Conservation (phyloP, 1,140 invertebrate species). For the Mycetomoellerius zeteki region DNA sequence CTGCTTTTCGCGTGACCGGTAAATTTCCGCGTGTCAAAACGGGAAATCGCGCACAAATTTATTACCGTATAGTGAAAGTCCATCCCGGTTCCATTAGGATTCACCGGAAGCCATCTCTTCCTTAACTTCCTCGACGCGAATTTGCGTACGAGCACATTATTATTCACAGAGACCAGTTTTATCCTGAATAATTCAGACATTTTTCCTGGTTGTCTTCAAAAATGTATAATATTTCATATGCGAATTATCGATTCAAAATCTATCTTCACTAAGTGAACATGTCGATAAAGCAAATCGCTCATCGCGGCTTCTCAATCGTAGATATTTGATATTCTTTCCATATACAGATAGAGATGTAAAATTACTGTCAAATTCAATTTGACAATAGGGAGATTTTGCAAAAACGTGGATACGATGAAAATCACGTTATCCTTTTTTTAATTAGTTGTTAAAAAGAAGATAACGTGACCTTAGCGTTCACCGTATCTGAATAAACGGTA, state of each 20-base stretch:
- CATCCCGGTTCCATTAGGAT: not conserved
- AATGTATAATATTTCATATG: not conserved
- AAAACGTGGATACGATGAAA: no score
- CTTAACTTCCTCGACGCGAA: not conserved
- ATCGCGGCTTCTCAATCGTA: not conserved
- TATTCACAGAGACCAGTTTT: conserved; percentile 2
- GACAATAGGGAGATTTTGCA: no score
- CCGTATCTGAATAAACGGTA: no score
- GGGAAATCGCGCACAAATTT: conserved; percentile 24
- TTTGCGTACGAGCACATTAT: not conserved
- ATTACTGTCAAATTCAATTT: no score
- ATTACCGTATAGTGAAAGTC: conserved; percentile 31
- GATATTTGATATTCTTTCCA: not conserved
- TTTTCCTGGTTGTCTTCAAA: not conserved
- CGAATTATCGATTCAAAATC: not conserved
- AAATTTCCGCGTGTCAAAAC: conserved; percentile 43
- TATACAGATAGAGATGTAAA: no score
- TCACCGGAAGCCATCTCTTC: conserved; percentile 15
- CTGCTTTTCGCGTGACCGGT: conserved; percentile 13
- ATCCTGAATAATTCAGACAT: conserved; percentile 1
- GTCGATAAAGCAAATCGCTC: not conserved
- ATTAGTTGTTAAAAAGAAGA: no score
- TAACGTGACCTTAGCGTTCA: no score
- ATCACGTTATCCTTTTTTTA: no score
- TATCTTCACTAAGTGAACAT: not conserved